These are phyloP conservation scores for Ammodytes dubius DNA, from an alignment of 2,113 vertebrate species.

Conservation along the genomic window DNA sequence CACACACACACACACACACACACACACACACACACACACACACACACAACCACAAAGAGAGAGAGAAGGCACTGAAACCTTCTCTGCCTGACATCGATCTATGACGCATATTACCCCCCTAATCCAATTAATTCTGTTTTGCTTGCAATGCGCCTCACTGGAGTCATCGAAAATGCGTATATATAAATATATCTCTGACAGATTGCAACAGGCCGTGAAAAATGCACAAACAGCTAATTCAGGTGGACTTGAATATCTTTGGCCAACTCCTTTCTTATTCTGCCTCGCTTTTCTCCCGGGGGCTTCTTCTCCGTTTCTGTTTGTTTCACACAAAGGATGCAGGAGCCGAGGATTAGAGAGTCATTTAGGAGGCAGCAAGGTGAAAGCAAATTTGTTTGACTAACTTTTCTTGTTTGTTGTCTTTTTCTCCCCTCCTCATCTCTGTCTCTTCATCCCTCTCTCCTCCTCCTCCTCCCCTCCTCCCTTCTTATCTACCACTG, in stretches of 20 bases:
- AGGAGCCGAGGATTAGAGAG: conserved; percentile 20
- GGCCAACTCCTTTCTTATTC: conserved; percentile 17
- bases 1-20: no score
- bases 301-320: not conserved
- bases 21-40: conserved; percentile 1
- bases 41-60: conserved; percentile 9
- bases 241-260: conserved; percentile 45
- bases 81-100: conserved; percentile 79
- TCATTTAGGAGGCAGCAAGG: conserved; percentile 40
- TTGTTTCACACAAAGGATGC: conserved; percentile 36
- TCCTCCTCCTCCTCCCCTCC: conserved; percentile 10
- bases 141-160: conserved; percentile 57
- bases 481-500: not conserved
- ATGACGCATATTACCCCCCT: conserved; percentile 76
- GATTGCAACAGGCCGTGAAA: conserved; percentile 50
- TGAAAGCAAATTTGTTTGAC: conserved; percentile 52
- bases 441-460: conserved; percentile 21
- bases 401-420: conserved; percentile 22
- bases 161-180: conserved; percentile 73
- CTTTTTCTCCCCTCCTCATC: conserved; percentile 26
- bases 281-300: not conserved
- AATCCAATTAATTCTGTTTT: conserved; percentile 80
- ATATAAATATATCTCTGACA: conserved; percentile 67
- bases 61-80: conserved; percentile 50
- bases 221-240: conserved; percentile 66